Evolutionary conservation across 2,797 vertebrate species (phyloP).

Genomic region (Neoniphon sammara): DNA sequence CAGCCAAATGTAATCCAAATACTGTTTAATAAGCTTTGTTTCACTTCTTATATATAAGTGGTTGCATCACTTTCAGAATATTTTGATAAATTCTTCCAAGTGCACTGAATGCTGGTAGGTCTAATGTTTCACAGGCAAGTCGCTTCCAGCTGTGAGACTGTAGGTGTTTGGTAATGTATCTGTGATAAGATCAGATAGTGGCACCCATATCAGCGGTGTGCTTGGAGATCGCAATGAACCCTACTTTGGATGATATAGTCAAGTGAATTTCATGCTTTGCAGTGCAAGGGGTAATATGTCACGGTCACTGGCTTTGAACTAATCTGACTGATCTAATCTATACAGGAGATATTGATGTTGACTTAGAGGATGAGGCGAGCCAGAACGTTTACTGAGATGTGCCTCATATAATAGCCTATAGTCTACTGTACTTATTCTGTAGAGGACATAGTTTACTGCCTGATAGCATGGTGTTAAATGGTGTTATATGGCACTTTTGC

Average conservation of each 20-base stretch:
- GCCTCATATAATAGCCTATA: neutral
- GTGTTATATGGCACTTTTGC: neutral
- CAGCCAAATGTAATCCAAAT: slow-evolving; percentile 8
- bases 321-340: slow-evolving; percentile 20
- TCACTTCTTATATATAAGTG: neutral
- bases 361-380: neutral
- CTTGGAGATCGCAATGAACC: slow-evolving; percentile 8
- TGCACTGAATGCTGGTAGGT: neutral
- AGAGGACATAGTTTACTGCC: slow-evolving; percentile 1
- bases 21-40: neutral
- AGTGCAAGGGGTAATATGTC: slow-evolving; percentile 21
- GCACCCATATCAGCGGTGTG: neutral
- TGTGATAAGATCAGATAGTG: slow-evolving; percentile 16
- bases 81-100: slow-evolving; percentile 9
- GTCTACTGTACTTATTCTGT: neutral
- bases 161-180: slow-evolving; percentile 10
- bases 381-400: neutral
- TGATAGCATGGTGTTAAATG: neutral
- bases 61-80: slow-evolving; percentile 10
- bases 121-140: slow-evolving; percentile 18
- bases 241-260: neutral
- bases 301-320: slow-evolving; percentile 1
- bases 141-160: neutral
- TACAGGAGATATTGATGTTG: slow-evolving; percentile 16
- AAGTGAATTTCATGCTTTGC: slow-evolving; percentile 14